phyloP scores from a whole-genome alignment of 2,888 invertebrate species.

The Herminia tarsipennalis region DNA sequence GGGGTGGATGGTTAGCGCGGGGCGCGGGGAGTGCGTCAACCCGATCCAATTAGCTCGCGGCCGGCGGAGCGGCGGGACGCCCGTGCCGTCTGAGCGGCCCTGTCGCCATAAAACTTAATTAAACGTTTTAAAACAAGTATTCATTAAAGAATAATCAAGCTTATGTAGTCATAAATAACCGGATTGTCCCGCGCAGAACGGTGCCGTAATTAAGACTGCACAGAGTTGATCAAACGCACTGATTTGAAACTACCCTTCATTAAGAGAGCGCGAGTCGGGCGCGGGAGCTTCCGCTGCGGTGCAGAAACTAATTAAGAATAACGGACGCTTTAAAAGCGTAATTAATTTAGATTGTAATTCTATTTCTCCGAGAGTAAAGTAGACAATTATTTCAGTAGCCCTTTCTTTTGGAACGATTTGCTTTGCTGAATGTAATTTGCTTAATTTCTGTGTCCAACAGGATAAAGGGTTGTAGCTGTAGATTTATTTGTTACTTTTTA shows the following conservation, averaged over 20 bases:
- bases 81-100: slow-evolving; percentile 73
- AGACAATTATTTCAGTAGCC: slow-evolving; percentile 85
- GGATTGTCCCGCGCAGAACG: slow-evolving; percentile 85
- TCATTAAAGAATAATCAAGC: slow-evolving; percentile 87
- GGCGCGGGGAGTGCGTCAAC: slow-evolving; percentile 76
- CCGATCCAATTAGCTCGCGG: slow-evolving; percentile 85
- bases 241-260: slow-evolving; percentile 86
- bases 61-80: slow-evolving; percentile 82
- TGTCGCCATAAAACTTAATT: slow-evolving; percentile 87
- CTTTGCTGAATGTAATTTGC: slow-evolving; percentile 80
- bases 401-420: slow-evolving; percentile 83
- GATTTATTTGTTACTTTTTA: slow-evolving; percentile 46
- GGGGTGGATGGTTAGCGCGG: slow-evolving; percentile 51
- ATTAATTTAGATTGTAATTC: slow-evolving; percentile 86
- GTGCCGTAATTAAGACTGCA: slow-evolving; percentile 86
- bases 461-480: slow-evolving; percentile 62
- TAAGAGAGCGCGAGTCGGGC: slow-evolving; percentile 78
- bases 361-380: slow-evolving; percentile 84
- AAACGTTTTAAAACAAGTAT: slow-evolving; percentile 87
- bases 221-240: slow-evolving; percentile 86
- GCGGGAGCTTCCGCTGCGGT: slow-evolving; percentile 83
- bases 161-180: slow-evolving; percentile 87
- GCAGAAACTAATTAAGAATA: slow-evolving; percentile 86
- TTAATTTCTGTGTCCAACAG: slow-evolving; percentile 79
- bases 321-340: slow-evolving; percentile 86